Percentiles rank a stretch among this genome's conserved stretches.
Evolutionary conservation across 1,140 invertebrate genomes (phyloP).

Genomic region (Plectrocnemia conspersa): DNA sequence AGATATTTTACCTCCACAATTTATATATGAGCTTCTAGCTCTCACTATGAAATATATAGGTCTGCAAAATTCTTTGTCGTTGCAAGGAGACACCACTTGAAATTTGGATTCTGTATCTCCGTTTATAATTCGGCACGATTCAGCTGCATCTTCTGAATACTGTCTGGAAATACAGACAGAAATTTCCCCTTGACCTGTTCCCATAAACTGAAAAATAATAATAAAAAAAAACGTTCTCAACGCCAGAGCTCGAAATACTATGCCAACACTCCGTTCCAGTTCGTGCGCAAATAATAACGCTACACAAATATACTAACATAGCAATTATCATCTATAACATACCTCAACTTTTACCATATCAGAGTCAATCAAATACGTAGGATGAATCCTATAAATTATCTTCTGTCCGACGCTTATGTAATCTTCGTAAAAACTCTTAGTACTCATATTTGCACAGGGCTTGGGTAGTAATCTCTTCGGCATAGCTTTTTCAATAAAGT

Average conservation of each 20-base stretch:
- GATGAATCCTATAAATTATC: constrained; percentile 46
- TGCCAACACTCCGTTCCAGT: too few species aligned
- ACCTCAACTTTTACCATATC: constrained; percentile 42
- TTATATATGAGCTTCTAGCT: constrained; percentile 25
- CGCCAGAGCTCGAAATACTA: too few species aligned
- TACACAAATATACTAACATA: not conserved
- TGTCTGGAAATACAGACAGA: constrained; percentile 30
- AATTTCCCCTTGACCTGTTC: constrained; percentile 29
- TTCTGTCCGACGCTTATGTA: constrained; percentile 42
- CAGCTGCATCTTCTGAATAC: constrained; percentile 21
- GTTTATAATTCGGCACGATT: constrained; percentile 28
- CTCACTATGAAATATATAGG: constrained; percentile 32
- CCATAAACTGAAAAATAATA: constrained; percentile 29
- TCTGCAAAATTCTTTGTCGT: constrained; percentile 12
- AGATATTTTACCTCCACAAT: constrained; percentile 29
- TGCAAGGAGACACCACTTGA: constrained; percentile 26
- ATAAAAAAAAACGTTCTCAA: constrained; percentile 2
- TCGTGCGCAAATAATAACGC: not conserved
- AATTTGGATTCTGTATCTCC: constrained; percentile 24
- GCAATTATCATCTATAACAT: constrained; percentile 4
- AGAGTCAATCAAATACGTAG: constrained; percentile 43
- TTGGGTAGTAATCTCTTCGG: constrained; percentile 43
- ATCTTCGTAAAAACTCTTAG: constrained; percentile 42
- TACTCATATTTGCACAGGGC: constrained; percentile 42
- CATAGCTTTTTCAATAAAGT: constrained; percentile 41